Base-by-base conservation (phyloP, 2,113 vertebrate genomes). In the Oxyruncus cristatus region DNA sequence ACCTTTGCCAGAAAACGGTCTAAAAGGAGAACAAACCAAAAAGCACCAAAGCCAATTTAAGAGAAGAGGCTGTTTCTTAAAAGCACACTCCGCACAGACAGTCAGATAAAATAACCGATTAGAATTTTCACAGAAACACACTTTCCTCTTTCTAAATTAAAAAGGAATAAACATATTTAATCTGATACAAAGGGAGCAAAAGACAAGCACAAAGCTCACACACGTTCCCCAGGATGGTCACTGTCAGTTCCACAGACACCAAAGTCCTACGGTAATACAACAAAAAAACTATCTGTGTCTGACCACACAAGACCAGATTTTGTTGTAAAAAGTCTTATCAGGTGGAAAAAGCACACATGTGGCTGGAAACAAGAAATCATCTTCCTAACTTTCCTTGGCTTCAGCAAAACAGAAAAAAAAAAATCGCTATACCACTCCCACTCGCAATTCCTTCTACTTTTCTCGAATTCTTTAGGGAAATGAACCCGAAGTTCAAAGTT, bases 341-440 rank as follows among this genome's bases (percentile, higher is more conserved):
- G 23, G 27, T 12, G 9, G 28, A 5, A 23, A 70, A 66, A 55
- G 6, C 42, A 70, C 3, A 1, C 9, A 21, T 0, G 11, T 15
- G 22, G 5, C 32, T 76, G 10, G 11, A 50, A 88, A 52, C 10
- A 42, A 82, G 17, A 66, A 44, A 42, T 9, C 23, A 56, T 14
- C 44, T 70, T 80, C 41, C 23, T 18, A 75, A 35, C 15, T 56
- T 62, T n/a, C 9, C 17, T 21, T 10, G 47, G 16, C 55, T 74
- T 20, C 27, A 80, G 68, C 11, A 85, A 72, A 78, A 52, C 0
- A 63, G 41, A 8, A 6, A 12, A 19, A 55, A 27, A n/a, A 33
- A 44, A 47, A 44, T 10, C 6, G 2, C 5, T 63, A 9, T 14
- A 13, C 17, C 3, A 26, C 8, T 9, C 3, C 8, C 21, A 13